A percentile compares a stretch with the other conserved stretches of the same genome.
Conservation (phyloP, 2,797 vertebrate genomes). For the Todus mexicanus region DNA sequence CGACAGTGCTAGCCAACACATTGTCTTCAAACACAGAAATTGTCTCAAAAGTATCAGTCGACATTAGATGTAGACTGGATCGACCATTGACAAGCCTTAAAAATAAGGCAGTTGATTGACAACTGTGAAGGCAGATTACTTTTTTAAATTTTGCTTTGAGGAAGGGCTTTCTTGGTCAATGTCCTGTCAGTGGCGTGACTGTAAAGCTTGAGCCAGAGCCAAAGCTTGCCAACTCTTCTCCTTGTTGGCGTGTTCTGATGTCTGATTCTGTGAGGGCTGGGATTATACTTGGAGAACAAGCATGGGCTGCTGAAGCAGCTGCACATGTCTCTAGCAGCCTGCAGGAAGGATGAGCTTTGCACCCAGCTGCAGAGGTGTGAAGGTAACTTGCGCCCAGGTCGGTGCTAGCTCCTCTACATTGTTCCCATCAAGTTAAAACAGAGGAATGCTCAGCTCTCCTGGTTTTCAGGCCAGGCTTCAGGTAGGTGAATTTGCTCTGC, state of each 20-base stretch:
- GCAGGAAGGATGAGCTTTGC: neutral
- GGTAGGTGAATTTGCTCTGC: neutral
- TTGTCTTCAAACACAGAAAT: neutral
- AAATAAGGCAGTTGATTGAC: neutral
- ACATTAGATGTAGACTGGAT: neutral
- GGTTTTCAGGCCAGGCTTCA: neutral
- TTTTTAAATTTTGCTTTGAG: neutral
- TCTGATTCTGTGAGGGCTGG: neutral
- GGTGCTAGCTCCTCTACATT: neutral
- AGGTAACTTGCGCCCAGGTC: neutral
- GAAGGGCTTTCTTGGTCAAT: neutral
- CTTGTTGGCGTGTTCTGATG: neutral
- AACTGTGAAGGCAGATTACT: neutral
- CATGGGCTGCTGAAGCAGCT: neutral
- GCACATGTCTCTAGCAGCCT: neutral
- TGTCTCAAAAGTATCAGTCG: neutral
- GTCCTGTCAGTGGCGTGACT: neutral
- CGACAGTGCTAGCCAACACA: fast-evolving
- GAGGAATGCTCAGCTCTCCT: neutral
- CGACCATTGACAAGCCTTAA: neutral
- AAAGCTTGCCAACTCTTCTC: neutral
- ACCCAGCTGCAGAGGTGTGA: neutral
- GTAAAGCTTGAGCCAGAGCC: neutral
- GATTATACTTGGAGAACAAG: neutral
- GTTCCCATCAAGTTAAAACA: neutral